phyloP scores from a whole-genome alignment of 1,140 invertebrate genomes.

The Trichonephila inaurata region DNA sequence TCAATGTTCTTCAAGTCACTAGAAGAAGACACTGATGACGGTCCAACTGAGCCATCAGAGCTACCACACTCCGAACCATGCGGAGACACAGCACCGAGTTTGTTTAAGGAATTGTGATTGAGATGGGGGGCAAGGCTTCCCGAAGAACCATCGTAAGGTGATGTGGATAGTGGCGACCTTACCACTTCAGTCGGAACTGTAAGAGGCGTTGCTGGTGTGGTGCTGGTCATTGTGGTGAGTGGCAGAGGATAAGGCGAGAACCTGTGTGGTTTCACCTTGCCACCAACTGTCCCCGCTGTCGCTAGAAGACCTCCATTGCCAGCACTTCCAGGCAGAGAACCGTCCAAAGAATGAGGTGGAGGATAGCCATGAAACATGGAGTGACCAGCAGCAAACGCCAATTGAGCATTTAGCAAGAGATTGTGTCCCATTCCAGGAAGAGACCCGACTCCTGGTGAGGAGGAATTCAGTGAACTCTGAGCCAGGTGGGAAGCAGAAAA shows the following conservation, averaged over 20 bases:
- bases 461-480: slow-evolving; percentile 80
- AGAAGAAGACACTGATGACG: slow-evolving; percentile 79
- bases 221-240: slow-evolving; percentile 80
- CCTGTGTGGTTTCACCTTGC: slow-evolving; percentile 85
- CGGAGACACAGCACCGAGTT: slow-evolving; percentile 68
- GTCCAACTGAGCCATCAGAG: slow-evolving; percentile 79
- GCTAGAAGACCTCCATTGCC: slow-evolving; percentile 79
- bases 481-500: slow-evolving; percentile 78
- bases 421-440: slow-evolving; percentile 85
- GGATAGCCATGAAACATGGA: slow-evolving; percentile 85
- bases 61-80: slow-evolving; percentile 81
- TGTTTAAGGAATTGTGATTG: slow-evolving; percentile 67
- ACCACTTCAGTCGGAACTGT: slow-evolving; percentile 70
- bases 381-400: slow-evolving; percentile 90
- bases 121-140: slow-evolving; percentile 38
- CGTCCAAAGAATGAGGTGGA: slow-evolving; percentile 72
- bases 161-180: slow-evolving; percentile 79
- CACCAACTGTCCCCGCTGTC: slow-evolving; percentile 57
- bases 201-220: slow-evolving; percentile 79
- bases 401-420: slow-evolving; percentile 90
- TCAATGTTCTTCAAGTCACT: slow-evolving; percentile 95
- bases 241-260: slow-evolving; percentile 93
- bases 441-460: slow-evolving; percentile 79
- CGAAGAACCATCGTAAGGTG: slow-evolving; percentile 64
- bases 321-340: not conserved